These are phyloP conservation scores for Netelia fuscicornis DNA, from an alignment of 2,888 invertebrate species.

Conservation along the genomic window DNA sequence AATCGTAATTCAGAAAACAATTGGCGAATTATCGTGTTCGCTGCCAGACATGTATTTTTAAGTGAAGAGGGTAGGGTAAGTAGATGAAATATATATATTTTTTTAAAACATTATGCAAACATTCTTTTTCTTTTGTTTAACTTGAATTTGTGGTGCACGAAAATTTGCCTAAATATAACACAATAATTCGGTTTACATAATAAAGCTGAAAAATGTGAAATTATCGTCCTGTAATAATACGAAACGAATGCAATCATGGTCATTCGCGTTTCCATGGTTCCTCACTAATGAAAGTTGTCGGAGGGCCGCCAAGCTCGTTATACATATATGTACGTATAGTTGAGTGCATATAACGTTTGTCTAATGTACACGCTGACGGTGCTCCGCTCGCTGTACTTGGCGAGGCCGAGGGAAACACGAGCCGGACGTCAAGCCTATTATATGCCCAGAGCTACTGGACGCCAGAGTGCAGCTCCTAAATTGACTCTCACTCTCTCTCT, in stretches of 20 bases:
- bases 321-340: constrained; percentile 14
- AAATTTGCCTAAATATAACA: not conserved
- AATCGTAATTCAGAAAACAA: constrained; percentile 23
- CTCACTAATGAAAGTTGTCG: constrained; percentile 45
- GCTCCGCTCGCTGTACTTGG: constrained; percentile 47
- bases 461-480: constrained; percentile 62
- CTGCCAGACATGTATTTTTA: not conserved
- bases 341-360: constrained; percentile 61
- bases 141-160: not conserved
- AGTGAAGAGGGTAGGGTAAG: not conserved
- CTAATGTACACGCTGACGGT: constrained; percentile 55
- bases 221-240: not conserved
- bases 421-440: constrained; percentile 65
- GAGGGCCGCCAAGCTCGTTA: constrained; percentile 24
- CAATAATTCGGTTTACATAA: not conserved
- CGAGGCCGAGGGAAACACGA: constrained; percentile 64
- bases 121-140: not conserved
- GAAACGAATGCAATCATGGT: constrained; percentile 44
- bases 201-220: not conserved
- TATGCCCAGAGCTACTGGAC: constrained; percentile 41
- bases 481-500: constrained; percentile 35
- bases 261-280: constrained; percentile 23
- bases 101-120: too few species aligned
- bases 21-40: too few species aligned
- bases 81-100: too few species aligned